Base-by-base conservation (phyloP, 2,888 invertebrate genomes). In the Nomada fucata region DNA sequence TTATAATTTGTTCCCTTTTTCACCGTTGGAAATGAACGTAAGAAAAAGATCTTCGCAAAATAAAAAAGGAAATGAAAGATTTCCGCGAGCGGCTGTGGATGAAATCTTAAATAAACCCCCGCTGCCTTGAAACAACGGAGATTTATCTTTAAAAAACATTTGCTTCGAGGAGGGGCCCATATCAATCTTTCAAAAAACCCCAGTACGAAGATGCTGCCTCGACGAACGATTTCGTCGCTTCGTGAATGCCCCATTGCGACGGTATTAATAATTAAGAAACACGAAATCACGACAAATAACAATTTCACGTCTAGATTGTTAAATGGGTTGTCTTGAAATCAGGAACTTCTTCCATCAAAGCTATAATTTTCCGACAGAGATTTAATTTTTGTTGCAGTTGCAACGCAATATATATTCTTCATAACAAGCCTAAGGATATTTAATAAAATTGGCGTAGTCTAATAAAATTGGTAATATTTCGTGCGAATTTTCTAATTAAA, bases 71-170 rank as follows among this genome's bases (percentile, higher is more conserved):
- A 29, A 10, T 9, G 52, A 65, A 70, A 76, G 44, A 55, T 65
- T 64, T 47, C 52, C 29, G 29, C 26, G 36, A 42, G 50, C 50
- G 47, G 13, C 29, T 5, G 20, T 59, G 63, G 60, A 71, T 65
- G 71, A 70, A 72, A 72, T 71, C 71, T 57, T 52, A 42, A 71
- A 63, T 61, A 79, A 79, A 52, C 55, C 50, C 26, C 42, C 36
- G 59, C 15, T 10, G 42, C 50, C 44, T 79, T 67, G 44, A 79
- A 71, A 77, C 71, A 71, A 26, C 65, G 26, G 53, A 7, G 47
- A 71, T 65, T 70, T 71, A 77, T 71, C 71, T 52, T 63, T 15
- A 26, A 42, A 11, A 61, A 71, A 61, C 20, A 50, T 60, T 67
- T 10, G 29, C 18, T 10, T 1, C n/a, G 36, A 0, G 52, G 18